Base-by-base conservation (phyloP, 2,888 invertebrate species). In the Drosophila subsilvestris region DNA sequence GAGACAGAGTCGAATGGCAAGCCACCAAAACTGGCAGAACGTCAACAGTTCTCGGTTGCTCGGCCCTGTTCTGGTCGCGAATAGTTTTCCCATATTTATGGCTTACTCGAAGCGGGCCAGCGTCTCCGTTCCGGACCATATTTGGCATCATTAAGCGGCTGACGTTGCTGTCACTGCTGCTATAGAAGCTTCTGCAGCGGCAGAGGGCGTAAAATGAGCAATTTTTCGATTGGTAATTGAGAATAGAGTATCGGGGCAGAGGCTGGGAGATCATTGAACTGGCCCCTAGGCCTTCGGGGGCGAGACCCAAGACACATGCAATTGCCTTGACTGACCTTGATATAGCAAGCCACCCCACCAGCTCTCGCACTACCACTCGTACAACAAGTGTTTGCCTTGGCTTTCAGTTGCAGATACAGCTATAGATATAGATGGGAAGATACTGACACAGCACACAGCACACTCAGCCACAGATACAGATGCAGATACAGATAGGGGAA, bases 71-170 rank as follows among this genome's bases (percentile, higher is more conserved):
- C 56, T 42, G 63, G 29, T 53, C 49, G 68, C 69, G 56, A 57
- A 74, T 74, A 74, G 68, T 62, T 61, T 74, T 57, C 42, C 75
- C 60, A 75, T 75, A 75, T 74, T 74, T 74, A 68, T 74, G 68
- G 66, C 54, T 18, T n/a, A 58, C 51, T 65, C 32, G 47, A 49
- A 37, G 57, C 58, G 43, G 55, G 17, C 50, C 54, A 17, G 43
- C 54, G 42, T 55, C 12, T 1, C 12, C 12, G 32, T 32, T 2
- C 60, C 71, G 29, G 55, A n/a, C 74, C 68, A 69, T 78, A 68
- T 72, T 65, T 65, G 78, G 77, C 68, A 78, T 72, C 72, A 75
- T 78, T 75, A 78, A 78, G 72, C 63, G 65, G 61, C 68, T 57
- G 47, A 22, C 12, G 37, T 53, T 22, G 43, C 47, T 25, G 7